Evolutionary conservation across 2,797 vertebrate genomes (phyloP), one percentile per base, ranked within the genome.

Genomic region (Falco columbarius): DNA sequence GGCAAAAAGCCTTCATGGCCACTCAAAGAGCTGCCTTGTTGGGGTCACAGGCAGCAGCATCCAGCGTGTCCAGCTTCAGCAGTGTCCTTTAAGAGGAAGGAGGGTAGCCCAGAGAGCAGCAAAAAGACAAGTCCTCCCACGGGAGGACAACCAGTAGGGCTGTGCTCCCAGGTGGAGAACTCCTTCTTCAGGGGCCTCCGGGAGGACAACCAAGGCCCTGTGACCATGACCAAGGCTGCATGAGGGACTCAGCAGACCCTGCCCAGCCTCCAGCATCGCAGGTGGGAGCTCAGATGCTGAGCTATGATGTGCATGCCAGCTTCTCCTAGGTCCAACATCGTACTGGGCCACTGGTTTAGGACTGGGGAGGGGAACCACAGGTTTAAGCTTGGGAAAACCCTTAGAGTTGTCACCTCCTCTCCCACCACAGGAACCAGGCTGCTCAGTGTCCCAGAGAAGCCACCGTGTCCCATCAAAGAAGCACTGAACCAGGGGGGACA

Each of bases 401-500:
- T 38, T 16, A 3, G 19, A 42, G 24, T 21, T 26, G 32, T 7
- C 62, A 17, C 20, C 61, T 66, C 32, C 61, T 18, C 22, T 42
- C 42, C 42, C n/a, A 9, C 14, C 3, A 16, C 49, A 58, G 49
- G 22, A 62, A 2, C 14, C 65, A 40, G 59, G 34, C 32, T 19
- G 54, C n/a, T 58, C 51, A 7, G 24, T 3, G 19, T 3, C n/a
- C 71, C 6, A 0, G 38, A 74, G 76, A 47, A 61, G 36, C 34
- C 82, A 12, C 10, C 7, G 0, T 0, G 3, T 12, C 76, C 62
- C 63, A 56, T 44, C 63, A 29, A 56, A 46, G 54, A 26, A 1
- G 2, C 32, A 22, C 20, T 2, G 2, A 26, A 2, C 5, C 18
- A 0, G 6, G 20, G 34, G 36, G 47, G 18, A 3, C 42, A 21